These are phyloP conservation scores for Aurelia aurita DNA, from an alignment of 30 jellyfish, hydroid and myxozoan genomes.

Conservation along the genomic window DNA sequence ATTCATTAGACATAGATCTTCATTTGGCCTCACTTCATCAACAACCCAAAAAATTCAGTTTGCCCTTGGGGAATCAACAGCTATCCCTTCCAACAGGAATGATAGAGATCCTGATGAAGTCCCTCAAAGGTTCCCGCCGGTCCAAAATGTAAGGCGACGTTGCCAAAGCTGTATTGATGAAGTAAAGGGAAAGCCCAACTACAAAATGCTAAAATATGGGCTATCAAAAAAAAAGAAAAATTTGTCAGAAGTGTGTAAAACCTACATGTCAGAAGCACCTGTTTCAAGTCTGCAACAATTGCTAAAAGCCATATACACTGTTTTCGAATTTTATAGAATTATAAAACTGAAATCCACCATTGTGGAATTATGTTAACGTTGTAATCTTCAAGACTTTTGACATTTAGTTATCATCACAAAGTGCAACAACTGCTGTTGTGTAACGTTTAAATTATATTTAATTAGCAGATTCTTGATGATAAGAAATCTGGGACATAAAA, in stretches of 20 bases:
- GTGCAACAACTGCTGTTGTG: too few relatives aligned
- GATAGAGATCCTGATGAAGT: background rate
- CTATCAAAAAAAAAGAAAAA: background rate
- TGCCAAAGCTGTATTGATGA: constrained; percentile 17
- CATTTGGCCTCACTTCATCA: background rate
- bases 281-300: constrained; percentile 1
- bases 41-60: background rate
- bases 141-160: background rate
- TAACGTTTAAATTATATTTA: too few relatives aligned
- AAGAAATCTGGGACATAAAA: too few relatives aligned
- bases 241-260: background rate
- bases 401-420: too few relatives aligned
- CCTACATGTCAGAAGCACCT: constrained; percentile 12
- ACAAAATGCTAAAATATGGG: background rate
- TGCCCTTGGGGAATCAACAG: background rate
- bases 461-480: too few relatives aligned
- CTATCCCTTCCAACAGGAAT: background rate
- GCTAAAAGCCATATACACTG: background rate
- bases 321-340: background rate
- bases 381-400: background rate
- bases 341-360: background rate
- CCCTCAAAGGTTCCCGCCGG: background rate
- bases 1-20: background rate
- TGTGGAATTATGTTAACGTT: background rate
- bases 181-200: constrained; percentile 6